Evolutionary conservation across 1,140 invertebrate species (phyloP).

Genomic region (Battus philenor): DNA sequence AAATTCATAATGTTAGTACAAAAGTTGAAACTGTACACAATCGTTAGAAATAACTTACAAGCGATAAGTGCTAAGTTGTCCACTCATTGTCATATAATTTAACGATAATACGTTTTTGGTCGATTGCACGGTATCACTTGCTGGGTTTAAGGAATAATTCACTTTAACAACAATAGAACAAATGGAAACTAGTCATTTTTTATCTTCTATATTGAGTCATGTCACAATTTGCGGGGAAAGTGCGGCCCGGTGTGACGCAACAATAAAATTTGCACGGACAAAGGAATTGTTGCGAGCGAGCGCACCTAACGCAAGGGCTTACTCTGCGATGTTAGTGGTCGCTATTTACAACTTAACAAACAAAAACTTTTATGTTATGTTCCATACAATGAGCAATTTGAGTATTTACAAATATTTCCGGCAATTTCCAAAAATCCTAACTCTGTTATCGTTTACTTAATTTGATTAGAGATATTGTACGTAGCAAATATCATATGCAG

Average conservation of each 20-base stretch:
- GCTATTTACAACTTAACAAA: slow-evolving; percentile 5
- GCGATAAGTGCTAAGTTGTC: slow-evolving; percentile 2
- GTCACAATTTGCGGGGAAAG: slow-evolving; percentile 63
- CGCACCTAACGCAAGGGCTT: slow-evolving; percentile 29
- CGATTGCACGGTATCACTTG: slow-evolving; percentile 27
- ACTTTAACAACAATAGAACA: slow-evolving; percentile 22
- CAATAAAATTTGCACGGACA: slow-evolving; percentile 66
- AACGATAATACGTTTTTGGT: no score
- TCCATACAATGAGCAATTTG: no score
- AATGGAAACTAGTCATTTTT: slow-evolving; percentile 34
- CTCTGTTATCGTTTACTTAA: background rate
- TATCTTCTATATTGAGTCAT: slow-evolving; percentile 40
- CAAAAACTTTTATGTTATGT: slow-evolving; percentile 6
- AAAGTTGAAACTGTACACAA: no score
- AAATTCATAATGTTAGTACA: no score
- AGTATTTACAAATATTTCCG: no score
- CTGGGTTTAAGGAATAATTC: slow-evolving; percentile 20
- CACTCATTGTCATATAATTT: slow-evolving; percentile 6
- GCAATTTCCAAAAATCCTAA: no score
- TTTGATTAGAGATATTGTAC: no score
- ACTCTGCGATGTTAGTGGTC: slow-evolving; percentile 23
- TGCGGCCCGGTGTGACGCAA: slow-evolving; percentile 56
- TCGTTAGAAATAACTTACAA: slow-evolving; percentile 6
- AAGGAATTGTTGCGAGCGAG: slow-evolving; percentile 51
- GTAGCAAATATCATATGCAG: no score